A percentile compares a stretch with the other conserved stretches of the same genome.
Conservation (phyloP, 2,113 vertebrate genomes). For the Hiodon alosoides region DNA sequence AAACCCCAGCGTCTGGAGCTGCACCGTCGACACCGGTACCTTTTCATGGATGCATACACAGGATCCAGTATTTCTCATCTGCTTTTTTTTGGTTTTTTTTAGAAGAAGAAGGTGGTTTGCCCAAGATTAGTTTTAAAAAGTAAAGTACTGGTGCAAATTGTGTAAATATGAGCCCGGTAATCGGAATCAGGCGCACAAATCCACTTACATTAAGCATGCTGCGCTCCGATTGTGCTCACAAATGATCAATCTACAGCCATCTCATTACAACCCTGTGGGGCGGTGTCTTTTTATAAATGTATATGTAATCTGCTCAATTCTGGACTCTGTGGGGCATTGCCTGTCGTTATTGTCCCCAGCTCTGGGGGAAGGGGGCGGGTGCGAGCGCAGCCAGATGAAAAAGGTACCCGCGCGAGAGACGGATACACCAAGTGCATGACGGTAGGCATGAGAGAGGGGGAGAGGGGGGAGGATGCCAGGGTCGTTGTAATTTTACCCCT, state of each 20-base stretch:
- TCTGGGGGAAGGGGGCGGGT: background rate
- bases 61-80: background rate
- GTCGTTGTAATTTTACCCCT: no score
- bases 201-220: background rate
- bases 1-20: background rate
- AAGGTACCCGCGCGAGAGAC: no score
- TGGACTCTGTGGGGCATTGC: conserved; percentile 5
- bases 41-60: background rate
- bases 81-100: no score
- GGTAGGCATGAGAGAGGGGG: background rate
- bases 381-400: background rate
- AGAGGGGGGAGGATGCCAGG: background rate
- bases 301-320: background rate
- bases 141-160: no score
- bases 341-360: background rate
- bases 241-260: background rate
- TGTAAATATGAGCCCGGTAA: no score
- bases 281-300: conserved; percentile 1
- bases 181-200: background rate
- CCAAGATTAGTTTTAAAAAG: no score
- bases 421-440: background rate
- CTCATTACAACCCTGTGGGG: background rate
- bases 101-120: no score
- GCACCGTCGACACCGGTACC: background rate
- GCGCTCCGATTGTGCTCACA: background rate